Base-by-base conservation (phyloP, 2,888 invertebrate species). In the Lagria hirta region DNA sequence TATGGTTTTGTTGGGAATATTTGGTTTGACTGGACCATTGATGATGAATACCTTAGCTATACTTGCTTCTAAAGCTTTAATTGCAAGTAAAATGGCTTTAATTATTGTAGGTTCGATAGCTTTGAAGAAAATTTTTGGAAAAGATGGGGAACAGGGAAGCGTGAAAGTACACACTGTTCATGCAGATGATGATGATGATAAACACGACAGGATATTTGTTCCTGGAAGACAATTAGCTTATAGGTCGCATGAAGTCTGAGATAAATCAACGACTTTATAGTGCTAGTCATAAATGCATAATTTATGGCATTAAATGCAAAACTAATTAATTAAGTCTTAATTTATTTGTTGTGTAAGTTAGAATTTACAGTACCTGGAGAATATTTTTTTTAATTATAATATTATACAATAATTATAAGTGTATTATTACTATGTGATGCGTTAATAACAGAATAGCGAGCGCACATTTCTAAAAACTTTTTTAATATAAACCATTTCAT, bases 41-140 rank as follows among this genome's bases (percentile, higher is more conserved):
- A 80, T 83, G 22, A 71, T 85, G 60, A 84, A 85, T 70, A 82
- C 82, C 14, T 70, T 85, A 51, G 84, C 83, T 37, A 75, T 82
- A 15, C 81, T 85, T 58, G 84, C 85, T 29, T 83, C 82, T 28
- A 83, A 85, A 67, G 84, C 85, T 18, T 73, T 86, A 49, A 78
- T 86, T 48, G 82, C 84, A 54, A 83, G 83, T 66, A 86, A 86
- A 66, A 81, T 84, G 29, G 85, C 85, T 1, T 69, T 86, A 43
- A 82, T 85, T 46, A 84, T 86, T 56, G 82, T 84, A 48, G 81
- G 83, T 37, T 82, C 84, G 43, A 82, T 85, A 57, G 84, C 69
- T 12, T 69, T 85, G 55, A 85, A 84, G 73, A 84, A 85, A 67
- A 74, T 86, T 52, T 84, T 84, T 72, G 80, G 83, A 48, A 81